Percentiles rank a stretch among this genome's conserved stretches.
Evolutionary conservation across 1,140 invertebrate genomes (phyloP).

Genomic region (Phthorimaea operculella): DNA sequence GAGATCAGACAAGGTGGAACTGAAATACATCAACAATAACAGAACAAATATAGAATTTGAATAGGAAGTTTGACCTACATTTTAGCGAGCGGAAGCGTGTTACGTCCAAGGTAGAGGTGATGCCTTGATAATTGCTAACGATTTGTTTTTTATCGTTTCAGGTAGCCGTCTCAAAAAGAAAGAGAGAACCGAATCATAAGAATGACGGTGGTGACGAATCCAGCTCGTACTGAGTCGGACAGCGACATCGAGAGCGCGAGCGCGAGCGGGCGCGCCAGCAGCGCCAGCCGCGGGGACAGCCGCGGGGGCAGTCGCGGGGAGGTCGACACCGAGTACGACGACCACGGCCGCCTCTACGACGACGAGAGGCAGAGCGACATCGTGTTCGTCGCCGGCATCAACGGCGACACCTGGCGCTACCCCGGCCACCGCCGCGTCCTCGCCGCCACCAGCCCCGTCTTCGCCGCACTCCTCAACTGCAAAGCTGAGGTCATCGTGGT

Average conservation of each 20-base stretch:
- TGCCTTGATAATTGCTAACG: no score
- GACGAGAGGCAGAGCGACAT: conserved; percentile 74
- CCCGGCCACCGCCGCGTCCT: conserved; percentile 75
- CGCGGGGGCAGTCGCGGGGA: neutral
- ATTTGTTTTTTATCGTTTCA: conserved; percentile 27
- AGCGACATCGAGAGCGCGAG: conserved; percentile 31
- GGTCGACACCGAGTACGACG: conserved; percentile 16
- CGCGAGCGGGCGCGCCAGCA: conserved; percentile 14
- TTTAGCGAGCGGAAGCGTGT: no score
- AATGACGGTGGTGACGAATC: conserved; percentile 61
- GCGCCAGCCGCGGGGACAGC: conserved; percentile 14
- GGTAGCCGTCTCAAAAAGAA: conserved; percentile 20
- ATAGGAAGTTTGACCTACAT: no score
- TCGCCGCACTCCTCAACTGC: conserved; percentile 51
- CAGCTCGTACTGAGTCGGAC: conserved; percentile 39
- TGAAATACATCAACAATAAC: neutral
- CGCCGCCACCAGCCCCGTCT: conserved; percentile 70
- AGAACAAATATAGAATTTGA: no score
- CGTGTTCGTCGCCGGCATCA: conserved; percentile 73
- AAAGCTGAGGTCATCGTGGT: conserved; percentile 65
- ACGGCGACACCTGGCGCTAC: conserved; percentile 71
- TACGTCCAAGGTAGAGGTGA: no score
- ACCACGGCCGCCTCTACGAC: conserved; percentile 53
- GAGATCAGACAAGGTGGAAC: conserved; percentile 17
- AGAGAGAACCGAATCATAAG: neutral